Base-by-base conservation (phyloP, 2,113 vertebrate species). In the Telmatochromis sp. region DNA sequence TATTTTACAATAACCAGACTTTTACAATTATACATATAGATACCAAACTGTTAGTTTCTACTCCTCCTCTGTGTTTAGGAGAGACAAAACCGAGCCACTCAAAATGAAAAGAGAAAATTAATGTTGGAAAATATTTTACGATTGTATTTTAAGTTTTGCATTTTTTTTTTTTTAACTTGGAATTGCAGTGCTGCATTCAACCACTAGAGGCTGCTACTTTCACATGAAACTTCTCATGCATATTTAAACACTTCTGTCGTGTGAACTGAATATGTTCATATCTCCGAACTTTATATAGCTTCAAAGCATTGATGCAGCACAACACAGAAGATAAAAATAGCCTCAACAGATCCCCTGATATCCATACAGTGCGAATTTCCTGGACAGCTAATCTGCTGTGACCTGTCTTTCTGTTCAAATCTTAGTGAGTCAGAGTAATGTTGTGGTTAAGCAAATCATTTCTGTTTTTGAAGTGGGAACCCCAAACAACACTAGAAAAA, bases 181-280 rank as follows among this genome's bases (percentile, higher is more conserved):
- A 31, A 35, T 33, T 80, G 65, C 51, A 84, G 40, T 82, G 5
- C 33, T 28, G 9, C 15, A 26, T 86, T 42, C 2, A 82, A 31
- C 91, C 93, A 93, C 88, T 80, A 92, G 94, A 89, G 88, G 2
- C 68, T 7, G 45, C 88, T 58, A 86, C 9, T 45, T 12, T 51
- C 60, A 71, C 12, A 15, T 4, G 14, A 54, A 86, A 81, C 13
- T 2, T 75, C 42, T 11, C 2, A 9, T 85, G 3, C 9, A 31
- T 47, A 17, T 7, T 40, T 21, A 33, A 13, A 26, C 40, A 33
- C 2, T 11, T 33, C 17, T 19, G n/a, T 26, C 17, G 73, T 51
- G 23, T 57, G 68, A 45, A 28, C 23, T 85, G 42, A 63, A 63
- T 84, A 42, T 88, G 45, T 80, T 57, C 19, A 47, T 54, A 51